Evolutionary conservation across 2,888 invertebrate genomes (phyloP).

Genomic region (Pecten maximus): DNA sequence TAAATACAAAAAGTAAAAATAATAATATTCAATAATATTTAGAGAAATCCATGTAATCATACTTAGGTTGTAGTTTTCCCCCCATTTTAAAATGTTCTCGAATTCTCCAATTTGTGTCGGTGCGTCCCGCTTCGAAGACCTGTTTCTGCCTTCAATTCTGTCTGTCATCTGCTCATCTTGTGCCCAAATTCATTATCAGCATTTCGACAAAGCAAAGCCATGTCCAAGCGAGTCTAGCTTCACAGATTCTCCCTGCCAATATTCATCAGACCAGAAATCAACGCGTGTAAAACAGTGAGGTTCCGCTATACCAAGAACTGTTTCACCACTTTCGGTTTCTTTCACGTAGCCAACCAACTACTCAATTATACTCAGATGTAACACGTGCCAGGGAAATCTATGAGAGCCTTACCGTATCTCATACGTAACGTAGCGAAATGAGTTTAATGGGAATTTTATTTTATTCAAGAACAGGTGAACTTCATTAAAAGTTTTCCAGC

Average conservation of each 20-base stretch:
- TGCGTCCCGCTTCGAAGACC: not conserved
- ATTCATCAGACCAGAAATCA: not conserved
- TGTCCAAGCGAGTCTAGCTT: not conserved
- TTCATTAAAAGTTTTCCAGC: slow-evolving; percentile 20
- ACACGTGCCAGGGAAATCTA: not conserved
- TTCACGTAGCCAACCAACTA: not conserved
- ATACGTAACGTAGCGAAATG: not conserved
- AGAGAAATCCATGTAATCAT: too few relatives aligned
- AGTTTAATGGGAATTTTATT: slow-evolving; percentile 5
- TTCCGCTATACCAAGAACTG: not conserved
- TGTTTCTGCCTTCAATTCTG: not conserved
- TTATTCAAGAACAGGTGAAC: slow-evolving; percentile 25
- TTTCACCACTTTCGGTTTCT: not conserved
- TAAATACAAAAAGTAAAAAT: too few relatives aligned
- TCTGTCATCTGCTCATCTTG: not conserved
- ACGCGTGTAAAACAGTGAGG: not conserved
- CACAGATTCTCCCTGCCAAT: not conserved
- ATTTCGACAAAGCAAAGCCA: not conserved
- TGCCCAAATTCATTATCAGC: too few relatives aligned
- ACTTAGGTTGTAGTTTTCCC: too few relatives aligned
- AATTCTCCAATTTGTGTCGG: not conserved
- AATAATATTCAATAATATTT: too few relatives aligned
- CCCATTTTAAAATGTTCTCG: too few relatives aligned
- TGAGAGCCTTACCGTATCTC: not conserved
- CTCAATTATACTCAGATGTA: not conserved